phyloP scores from a whole-genome alignment of 2,797 vertebrate genomes.

The Gymnocypris eckloni region DNA sequence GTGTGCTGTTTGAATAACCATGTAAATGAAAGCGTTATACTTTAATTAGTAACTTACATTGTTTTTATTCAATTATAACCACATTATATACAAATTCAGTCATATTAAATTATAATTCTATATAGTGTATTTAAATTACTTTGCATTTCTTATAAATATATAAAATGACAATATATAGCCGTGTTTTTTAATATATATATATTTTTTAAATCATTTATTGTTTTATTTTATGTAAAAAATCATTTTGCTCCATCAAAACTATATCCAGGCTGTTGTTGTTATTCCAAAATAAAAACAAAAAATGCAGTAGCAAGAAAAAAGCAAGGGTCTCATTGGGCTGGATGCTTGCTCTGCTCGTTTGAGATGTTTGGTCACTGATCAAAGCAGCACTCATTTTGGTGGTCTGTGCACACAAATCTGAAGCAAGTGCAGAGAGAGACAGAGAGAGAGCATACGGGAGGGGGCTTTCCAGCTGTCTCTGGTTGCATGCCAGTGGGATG shows the following conservation, averaged over 20 bases:
- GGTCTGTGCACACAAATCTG: slow-evolving; percentile 67
- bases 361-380: slow-evolving; percentile 68
- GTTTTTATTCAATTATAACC: no score
- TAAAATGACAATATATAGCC: no score
- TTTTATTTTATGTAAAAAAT: neutral
- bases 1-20: no score
- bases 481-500: slow-evolving; percentile 66
- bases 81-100: no score
- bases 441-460: slow-evolving; percentile 10
- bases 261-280: neutral
- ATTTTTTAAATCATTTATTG: neutral
- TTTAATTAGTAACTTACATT: no score
- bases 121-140: no score
- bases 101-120: no score
- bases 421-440: slow-evolving; percentile 56
- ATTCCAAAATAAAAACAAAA: neutral
- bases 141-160: no score
- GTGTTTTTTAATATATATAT: no score
- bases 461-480: slow-evolving; percentile 73
- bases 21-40: no score
- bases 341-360: slow-evolving; percentile 52
- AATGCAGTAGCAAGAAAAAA: slow-evolving; percentile 9
- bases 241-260: neutral
- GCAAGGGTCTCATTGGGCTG: slow-evolving; percentile 37
- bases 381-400: slow-evolving; percentile 66